Evolutionary conservation across 2,797 vertebrate genomes (phyloP).

Genomic region (Neopelma chrysocephalum): DNA sequence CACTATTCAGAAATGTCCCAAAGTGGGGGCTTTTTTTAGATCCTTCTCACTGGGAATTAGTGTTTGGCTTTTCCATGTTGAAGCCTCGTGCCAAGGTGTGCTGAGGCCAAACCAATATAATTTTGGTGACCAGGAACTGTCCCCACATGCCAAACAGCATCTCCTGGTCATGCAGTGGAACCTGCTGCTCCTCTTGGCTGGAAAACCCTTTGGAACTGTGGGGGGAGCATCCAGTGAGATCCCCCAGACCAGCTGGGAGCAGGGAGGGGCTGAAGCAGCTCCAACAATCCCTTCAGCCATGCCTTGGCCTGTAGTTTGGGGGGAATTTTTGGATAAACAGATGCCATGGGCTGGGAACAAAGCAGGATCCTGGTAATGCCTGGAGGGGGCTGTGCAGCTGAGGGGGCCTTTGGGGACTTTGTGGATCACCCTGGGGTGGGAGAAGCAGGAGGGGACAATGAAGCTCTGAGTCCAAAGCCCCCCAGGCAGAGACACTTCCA

Average conservation of each 20-base stretch:
- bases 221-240: neutral
- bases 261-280: neutral
- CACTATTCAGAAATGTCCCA: neutral
- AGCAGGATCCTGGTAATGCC: neutral
- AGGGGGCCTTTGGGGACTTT: neutral
- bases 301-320: neutral
- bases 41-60: neutral
- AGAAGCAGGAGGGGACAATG: neutral
- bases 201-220: neutral
- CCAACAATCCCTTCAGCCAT: rapidly evolving
- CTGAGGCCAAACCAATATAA: neutral
- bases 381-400: neutral
- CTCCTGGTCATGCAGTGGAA: neutral
- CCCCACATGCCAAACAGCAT: rapidly evolving
- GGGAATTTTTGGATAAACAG: neutral
- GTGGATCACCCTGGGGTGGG: rapidly evolving
- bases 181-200: neutral
- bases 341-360: neutral
- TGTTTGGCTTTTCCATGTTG: neutral
- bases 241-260: neutral
- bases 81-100: rapidly evolving
- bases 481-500: neutral
- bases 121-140: neutral
- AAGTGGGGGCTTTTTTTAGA: neutral
- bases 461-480: neutral